These are phyloP conservation scores for Sebastes melanostomus DNA, from an alignment of 2,797 vertebrate species.

Conservation along the genomic window DNA sequence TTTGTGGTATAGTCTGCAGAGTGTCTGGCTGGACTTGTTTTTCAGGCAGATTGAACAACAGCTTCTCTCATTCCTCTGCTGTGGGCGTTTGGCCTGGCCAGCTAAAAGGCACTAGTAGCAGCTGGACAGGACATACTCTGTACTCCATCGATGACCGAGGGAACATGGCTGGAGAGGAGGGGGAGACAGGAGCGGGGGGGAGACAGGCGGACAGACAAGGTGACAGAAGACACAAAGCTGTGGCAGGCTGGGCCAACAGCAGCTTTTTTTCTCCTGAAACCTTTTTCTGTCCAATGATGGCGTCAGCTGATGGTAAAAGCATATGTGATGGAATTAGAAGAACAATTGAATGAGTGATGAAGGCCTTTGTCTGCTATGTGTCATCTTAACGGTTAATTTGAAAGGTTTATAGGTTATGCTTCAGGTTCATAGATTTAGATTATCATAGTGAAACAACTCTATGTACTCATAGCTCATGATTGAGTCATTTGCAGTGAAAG, in stretches of 20 bases:
- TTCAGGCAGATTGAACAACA: slow-evolving; percentile 54
- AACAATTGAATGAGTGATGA: neutral
- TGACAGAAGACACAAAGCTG: slow-evolving; percentile 49
- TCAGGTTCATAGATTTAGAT: neutral
- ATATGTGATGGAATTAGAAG: slow-evolving; percentile 45
- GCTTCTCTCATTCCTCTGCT: slow-evolving; percentile 57
- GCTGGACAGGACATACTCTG: slow-evolving; percentile 54
- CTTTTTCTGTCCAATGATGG: slow-evolving; percentile 6
- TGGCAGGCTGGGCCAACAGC: slow-evolving; percentile 16
- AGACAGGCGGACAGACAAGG: slow-evolving; percentile 42
- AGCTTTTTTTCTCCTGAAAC: slow-evolving; percentile 1
- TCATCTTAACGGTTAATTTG: neutral
- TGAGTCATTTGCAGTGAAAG: neutral
- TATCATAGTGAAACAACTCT: neutral
- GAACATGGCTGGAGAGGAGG: slow-evolving; percentile 22
- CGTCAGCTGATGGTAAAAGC: slow-evolving; percentile 47
- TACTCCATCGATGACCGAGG: slow-evolving; percentile 31
- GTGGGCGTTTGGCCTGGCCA: slow-evolving; percentile 57
- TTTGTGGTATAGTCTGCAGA: slow-evolving; percentile 21
- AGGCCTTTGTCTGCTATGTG: neutral
- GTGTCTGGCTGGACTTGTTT: slow-evolving; percentile 52
- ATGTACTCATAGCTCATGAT: neutral
- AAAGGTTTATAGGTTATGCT: neutral
- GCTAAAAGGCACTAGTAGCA: slow-evolving; percentile 40
- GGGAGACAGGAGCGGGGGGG: slow-evolving; percentile 12